A percentile compares a stretch with the other conserved stretches of the same genome.
phyloP scores from a whole-genome alignment of 2,888 invertebrate genomes.

The Acrobasis consociella region DNA sequence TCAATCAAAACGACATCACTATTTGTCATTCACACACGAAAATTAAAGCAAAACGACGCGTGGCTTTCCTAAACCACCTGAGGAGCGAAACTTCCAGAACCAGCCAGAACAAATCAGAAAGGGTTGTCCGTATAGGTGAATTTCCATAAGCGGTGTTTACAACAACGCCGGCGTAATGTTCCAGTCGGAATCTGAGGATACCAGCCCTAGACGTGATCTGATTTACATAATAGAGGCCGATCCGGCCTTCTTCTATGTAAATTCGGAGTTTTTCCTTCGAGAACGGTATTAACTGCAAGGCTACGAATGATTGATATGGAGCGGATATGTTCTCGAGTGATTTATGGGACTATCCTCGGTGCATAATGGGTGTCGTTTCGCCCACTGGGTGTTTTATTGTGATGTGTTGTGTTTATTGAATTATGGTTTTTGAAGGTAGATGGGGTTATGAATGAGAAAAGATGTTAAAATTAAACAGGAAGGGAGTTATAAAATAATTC shows the following conservation, averaged over 20 bases:
- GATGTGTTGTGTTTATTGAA: slow-evolving; percentile 16
- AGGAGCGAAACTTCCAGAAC: neutral
- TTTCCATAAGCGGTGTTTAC: slow-evolving; percentile 64
- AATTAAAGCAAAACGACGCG: neutral
- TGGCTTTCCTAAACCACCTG: neutral
- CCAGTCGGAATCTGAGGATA: slow-evolving; percentile 63
- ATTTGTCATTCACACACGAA: too few species aligned
- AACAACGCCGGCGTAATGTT: slow-evolving; percentile 49
- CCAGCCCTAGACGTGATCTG: slow-evolving; percentile 68
- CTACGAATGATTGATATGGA: slow-evolving; percentile 66
- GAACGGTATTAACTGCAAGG: slow-evolving; percentile 59
- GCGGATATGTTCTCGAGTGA: slow-evolving; percentile 57
- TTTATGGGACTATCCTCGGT: slow-evolving; percentile 51
- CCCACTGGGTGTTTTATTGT: slow-evolving; percentile 22
- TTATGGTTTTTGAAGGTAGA: neutral
- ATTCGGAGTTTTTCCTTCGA: slow-evolving; percentile 53
- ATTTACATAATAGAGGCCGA: slow-evolving; percentile 67
- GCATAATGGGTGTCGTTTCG: slow-evolving; percentile 34
- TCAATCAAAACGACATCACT: too few species aligned
- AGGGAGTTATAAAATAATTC: too few species aligned
- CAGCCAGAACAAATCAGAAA: slow-evolving; percentile 27
- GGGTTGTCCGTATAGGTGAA: slow-evolving; percentile 43
- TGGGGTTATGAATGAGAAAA: too few species aligned
- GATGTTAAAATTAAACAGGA: too few species aligned
- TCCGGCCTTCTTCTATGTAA: slow-evolving; percentile 55